These are phyloP conservation scores for Acronicta leporina DNA, from an alignment of 2,888 invertebrate genomes.

Conservation along the genomic window DNA sequence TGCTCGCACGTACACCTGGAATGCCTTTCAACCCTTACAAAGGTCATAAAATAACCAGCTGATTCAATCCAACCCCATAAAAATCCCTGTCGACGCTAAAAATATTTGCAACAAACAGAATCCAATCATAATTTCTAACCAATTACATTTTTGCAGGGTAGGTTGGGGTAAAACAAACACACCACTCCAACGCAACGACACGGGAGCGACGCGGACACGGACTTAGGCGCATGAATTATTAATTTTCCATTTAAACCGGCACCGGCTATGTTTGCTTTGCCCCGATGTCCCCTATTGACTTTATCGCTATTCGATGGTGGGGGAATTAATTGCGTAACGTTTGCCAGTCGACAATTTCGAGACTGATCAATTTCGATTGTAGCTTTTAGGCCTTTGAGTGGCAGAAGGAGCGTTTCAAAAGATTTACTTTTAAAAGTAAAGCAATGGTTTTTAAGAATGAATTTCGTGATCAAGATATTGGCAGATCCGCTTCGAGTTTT, in stretches of 20 bases:
- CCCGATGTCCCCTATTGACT: constrained; percentile 68
- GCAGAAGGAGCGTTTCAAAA: not conserved
- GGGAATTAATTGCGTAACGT: constrained; percentile 62
- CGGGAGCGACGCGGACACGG: constrained; percentile 47
- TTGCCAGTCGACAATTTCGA: constrained; percentile 47
- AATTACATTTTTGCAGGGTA: constrained; percentile 56
- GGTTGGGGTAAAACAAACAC: constrained; percentile 49
- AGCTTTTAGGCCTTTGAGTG: constrained; percentile 42
- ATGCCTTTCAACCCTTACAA: not conserved
- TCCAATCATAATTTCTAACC: constrained; percentile 57
- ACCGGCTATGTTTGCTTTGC: constrained; percentile 64
- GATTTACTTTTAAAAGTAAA: constrained; percentile 22
- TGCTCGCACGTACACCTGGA: not conserved
- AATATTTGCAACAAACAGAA: constrained; percentile 53
- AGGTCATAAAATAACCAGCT: not conserved
- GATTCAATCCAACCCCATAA: constrained; percentile 7
- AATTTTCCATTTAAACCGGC: constrained; percentile 68
- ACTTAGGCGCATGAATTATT: constrained; percentile 68
- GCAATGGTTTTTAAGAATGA: constrained; percentile 15
- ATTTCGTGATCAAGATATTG: constrained; percentile 27
- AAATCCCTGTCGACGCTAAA: constrained; percentile 40
- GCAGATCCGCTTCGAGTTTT: constrained; percentile 10
- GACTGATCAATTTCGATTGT: constrained; percentile 52
- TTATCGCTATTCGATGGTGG: constrained; percentile 61
- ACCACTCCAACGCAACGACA: constrained; percentile 54